Base-by-base conservation (phyloP, 2,113 vertebrate species). In the Cisticola juncidis region DNA sequence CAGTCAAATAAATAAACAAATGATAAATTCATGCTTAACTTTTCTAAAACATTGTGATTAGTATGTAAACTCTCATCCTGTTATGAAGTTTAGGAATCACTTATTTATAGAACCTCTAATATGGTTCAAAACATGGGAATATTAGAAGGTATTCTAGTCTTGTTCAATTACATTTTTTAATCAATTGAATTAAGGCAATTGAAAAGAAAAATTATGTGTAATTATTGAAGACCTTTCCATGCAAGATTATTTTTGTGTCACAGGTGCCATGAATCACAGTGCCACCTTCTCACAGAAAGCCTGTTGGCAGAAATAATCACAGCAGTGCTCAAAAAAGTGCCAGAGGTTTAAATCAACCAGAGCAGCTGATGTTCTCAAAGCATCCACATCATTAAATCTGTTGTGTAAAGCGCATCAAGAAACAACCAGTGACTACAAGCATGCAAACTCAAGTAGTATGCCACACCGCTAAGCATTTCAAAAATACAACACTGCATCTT, bases 251-350 rank as follows among this genome's bases (percentile, higher is more conserved):
- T 96, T 77, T 70, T 87, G 71, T 38, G 69, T 57, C 74, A 57
- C 11, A 64, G 73, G 88, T 94, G 97, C 68, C 95, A 93, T 57
- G 57, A 87, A 93, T 90, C 71, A 92, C 81, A 95, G 94, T 94
- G 97, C 79, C 86, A 97, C 93, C 86, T 91, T 95, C 79, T 68
- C 90, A 81, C 15, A 94, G 90, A 94, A 97, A 96, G 93, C 78
- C 71, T 6, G 62, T 66, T 78, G 92, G 73, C 85, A 94, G 90
- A 81, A 95, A 94, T 21, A 24, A 90, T 87, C 88, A 94, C 58
- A 95, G 93, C 97, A 95, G 97, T 94, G 92, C 77, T 92, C 94
- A 95, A 80, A 95, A 96, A 95, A 90, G 91, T 77, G 88, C 90
- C 94, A 92, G 68, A 91, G 70, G 42, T 94, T 95, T 42, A 87